Conservation (phyloP, 1,140 invertebrate species). For the Drosophila tani region DNA sequence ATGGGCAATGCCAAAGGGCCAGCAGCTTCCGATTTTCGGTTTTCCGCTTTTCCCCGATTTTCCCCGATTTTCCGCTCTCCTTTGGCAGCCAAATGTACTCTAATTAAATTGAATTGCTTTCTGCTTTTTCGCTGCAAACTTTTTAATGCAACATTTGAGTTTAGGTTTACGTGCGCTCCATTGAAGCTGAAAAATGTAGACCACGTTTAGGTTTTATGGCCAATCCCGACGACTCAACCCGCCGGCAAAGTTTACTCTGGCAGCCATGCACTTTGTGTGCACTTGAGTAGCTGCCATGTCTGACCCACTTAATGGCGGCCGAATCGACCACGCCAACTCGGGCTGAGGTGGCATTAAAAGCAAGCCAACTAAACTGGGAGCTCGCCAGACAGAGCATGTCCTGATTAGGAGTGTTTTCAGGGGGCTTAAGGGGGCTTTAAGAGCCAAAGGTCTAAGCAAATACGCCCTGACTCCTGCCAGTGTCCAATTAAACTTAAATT, state of each 20-base stretch:
- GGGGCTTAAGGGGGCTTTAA: slow-evolving; percentile 10
- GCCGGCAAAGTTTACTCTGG: slow-evolving; percentile 29
- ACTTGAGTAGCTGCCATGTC: slow-evolving; percentile 51
- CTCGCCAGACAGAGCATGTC: slow-evolving; percentile 24
- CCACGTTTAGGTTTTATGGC: slow-evolving; percentile 72
- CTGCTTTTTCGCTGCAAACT: slow-evolving; percentile 57
- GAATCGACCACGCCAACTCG: slow-evolving; percentile 45
- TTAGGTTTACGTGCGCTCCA: slow-evolving; percentile 71
- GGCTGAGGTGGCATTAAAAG: slow-evolving; percentile 45
- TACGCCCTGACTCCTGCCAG: slow-evolving; percentile 20
- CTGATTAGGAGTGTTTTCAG: slow-evolving; percentile 37
- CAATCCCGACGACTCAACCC: slow-evolving; percentile 8
- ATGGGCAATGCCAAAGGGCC: slow-evolving; percentile 28
- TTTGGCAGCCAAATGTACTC: slow-evolving; percentile 62
- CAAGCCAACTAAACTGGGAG: slow-evolving; percentile 29
- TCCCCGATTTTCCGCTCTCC: slow-evolving; percentile 13
- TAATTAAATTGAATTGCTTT: slow-evolving; percentile 78
- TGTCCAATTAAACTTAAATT: slow-evolving; percentile 78
- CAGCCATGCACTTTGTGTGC: slow-evolving; percentile 54
- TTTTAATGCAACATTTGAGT: slow-evolving; percentile 78
- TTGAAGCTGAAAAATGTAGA: slow-evolving; percentile 70
- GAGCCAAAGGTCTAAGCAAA: slow-evolving; percentile 55
- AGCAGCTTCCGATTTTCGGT: slow-evolving; percentile 12
- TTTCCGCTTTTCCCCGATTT: slow-evolving; percentile 15
- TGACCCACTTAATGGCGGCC: slow-evolving; percentile 67